These are phyloP conservation scores for Fratercula arctica DNA, from an alignment of 2,797 vertebrate genomes.

Conservation along the genomic window DNA sequence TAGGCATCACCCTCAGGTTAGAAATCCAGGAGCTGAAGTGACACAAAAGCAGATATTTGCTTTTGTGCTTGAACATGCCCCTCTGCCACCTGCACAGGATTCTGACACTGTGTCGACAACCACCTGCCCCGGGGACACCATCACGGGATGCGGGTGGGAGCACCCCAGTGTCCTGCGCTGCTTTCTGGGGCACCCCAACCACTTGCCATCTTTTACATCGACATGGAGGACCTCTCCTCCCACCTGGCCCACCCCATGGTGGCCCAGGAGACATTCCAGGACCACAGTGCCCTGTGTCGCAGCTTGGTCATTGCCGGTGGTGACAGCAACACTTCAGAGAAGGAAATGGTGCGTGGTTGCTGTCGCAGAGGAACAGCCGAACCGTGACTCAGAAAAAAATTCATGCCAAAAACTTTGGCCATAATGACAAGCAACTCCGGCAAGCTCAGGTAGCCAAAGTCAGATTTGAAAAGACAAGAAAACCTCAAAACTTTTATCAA, in stretches of 20 bases:
- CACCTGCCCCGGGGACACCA: background rate
- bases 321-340: fast-evolving
- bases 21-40: background rate
- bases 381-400: background rate
- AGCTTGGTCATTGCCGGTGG: fast-evolving
- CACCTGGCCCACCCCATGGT: fast-evolving
- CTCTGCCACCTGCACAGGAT: fast-evolving
- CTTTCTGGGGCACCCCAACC: background rate
- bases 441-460: background rate
- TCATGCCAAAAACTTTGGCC: background rate
- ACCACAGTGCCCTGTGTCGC: background rate
- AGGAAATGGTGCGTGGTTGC: background rate
- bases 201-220: background rate
- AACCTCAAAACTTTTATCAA: slow-evolving; percentile 47
- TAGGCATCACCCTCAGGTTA: background rate
- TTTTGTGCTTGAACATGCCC: background rate
- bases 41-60: background rate
- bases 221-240: background rate
- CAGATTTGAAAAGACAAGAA: background rate
- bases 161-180: fast-evolving
- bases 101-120: background rate
- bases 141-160: fast-evolving
- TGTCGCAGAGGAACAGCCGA: background rate
- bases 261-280: background rate
- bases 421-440: background rate